A percentile compares a stretch with the other conserved stretches of the same genome.
Conservation (phyloP, 2,797 vertebrate species). For the Threskiornis aethiopicus region DNA sequence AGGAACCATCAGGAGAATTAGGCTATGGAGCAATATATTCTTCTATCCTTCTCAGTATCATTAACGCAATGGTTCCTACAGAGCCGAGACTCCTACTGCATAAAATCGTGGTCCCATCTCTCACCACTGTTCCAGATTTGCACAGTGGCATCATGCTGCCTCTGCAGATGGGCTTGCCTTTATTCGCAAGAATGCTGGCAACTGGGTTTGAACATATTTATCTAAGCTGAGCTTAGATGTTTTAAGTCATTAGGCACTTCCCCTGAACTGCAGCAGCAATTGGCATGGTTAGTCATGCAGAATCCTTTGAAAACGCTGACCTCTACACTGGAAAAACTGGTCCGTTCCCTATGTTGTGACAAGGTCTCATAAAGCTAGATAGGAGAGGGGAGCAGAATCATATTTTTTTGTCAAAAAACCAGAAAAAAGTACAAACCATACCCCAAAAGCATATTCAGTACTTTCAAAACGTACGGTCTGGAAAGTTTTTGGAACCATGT, state of each 20-base stretch:
- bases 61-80: rapidly evolving
- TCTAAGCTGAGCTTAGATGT: background rate
- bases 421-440: background rate
- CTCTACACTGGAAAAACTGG: rapidly evolving
- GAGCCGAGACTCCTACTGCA: background rate
- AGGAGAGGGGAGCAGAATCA: background rate
- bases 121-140: background rate
- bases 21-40: background rate
- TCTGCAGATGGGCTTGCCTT: background rate
- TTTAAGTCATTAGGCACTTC: background rate
- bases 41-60: background rate
- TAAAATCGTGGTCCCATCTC: background rate
- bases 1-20: background rate
- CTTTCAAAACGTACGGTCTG: background rate
- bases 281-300: rapidly evolving
- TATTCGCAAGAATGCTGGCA: background rate
- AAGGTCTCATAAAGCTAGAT: background rate
- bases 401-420: background rate
- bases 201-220: background rate
- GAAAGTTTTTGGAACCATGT: background rate
- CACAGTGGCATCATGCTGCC: background rate
- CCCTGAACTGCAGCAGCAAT: background rate
- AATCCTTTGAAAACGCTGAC: background rate
- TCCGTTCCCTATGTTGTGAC: background rate
- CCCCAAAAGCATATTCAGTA: background rate